phyloP scores from a whole-genome alignment of 1,140 invertebrate species.

The Eupeodes corollae region DNA sequence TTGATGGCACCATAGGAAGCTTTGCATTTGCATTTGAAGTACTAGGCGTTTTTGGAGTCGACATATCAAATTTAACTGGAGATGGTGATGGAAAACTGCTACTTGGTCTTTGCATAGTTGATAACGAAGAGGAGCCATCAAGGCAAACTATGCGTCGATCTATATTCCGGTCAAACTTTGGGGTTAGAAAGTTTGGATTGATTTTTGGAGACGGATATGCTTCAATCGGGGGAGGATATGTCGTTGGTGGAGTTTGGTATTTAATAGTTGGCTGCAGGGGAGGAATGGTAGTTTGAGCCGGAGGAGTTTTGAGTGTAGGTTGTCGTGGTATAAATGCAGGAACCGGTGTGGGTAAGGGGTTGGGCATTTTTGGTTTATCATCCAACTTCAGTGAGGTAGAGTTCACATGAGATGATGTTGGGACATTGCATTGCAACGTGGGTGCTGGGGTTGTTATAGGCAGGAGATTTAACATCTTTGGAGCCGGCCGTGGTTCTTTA shows the following conservation, averaged over 20 bases:
- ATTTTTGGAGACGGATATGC: constrained; percentile 35
- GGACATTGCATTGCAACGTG: constrained; percentile 20
- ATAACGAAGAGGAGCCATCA: neutral
- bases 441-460: constrained; percentile 11
- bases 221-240: constrained; percentile 34
- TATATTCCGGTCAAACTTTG: constrained; percentile 26
- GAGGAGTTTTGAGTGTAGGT: constrained; percentile 14
- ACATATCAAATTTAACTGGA: constrained; percentile 12
- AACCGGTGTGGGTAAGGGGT: neutral
- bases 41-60: constrained; percentile 3
- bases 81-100: constrained; percentile 15
- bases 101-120: constrained; percentile 12
- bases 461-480: constrained; percentile 32
- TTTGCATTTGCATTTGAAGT: constrained; percentile 2
- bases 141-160: neutral
- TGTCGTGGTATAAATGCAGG: constrained; percentile 14
- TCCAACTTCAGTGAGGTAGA: constrained; percentile 5
- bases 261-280: constrained; percentile 21
- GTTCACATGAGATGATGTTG: constrained; percentile 12
- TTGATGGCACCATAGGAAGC: constrained; percentile 6
- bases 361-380: constrained; percentile 1
- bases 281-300: neutral
- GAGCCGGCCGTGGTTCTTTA: constrained; percentile 22
- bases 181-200: constrained; percentile 33
- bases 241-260: constrained; percentile 31